A percentile compares a stretch with the other conserved stretches of the same genome.
phyloP scores from a whole-genome alignment of 2,888 invertebrate genomes.

The Phortica magna region DNA sequence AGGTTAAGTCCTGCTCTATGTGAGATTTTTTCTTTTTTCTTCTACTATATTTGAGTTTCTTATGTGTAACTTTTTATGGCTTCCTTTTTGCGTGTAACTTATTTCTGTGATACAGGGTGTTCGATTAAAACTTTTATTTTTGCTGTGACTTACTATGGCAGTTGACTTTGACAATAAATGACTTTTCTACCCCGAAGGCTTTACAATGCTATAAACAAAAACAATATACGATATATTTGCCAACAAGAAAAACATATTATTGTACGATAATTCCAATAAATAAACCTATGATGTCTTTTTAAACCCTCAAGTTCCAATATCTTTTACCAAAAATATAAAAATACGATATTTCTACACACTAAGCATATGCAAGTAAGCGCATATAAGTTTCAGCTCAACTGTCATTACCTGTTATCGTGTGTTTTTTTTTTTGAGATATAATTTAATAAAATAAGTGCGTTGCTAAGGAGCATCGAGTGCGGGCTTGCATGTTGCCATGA shows the following conservation, averaged over 20 bases:
- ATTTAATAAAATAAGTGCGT: slow-evolving; percentile 23
- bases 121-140: not conserved
- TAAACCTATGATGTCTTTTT: too few species aligned
- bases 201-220: too few species aligned
- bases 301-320: too few species aligned
- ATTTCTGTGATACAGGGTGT: not conserved
- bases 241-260: too few species aligned
- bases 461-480: not conserved
- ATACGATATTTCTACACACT: too few species aligned
- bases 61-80: not conserved
- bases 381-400: not conserved
- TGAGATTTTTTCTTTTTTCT: not conserved
- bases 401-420: not conserved
- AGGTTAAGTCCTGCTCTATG: not conserved
- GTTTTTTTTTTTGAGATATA: slow-evolving; percentile 3
- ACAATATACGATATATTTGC: too few species aligned
- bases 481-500: not conserved
- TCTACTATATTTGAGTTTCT: not conserved
- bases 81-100: not conserved
- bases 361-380: not conserved
- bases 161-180: too few species aligned
- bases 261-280: too few species aligned
- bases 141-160: not conserved
- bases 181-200: too few species aligned
- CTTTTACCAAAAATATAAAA: too few species aligned